Conservation (phyloP, 2,113 vertebrate genomes). For the Rhabdomys dilectus region DNA sequence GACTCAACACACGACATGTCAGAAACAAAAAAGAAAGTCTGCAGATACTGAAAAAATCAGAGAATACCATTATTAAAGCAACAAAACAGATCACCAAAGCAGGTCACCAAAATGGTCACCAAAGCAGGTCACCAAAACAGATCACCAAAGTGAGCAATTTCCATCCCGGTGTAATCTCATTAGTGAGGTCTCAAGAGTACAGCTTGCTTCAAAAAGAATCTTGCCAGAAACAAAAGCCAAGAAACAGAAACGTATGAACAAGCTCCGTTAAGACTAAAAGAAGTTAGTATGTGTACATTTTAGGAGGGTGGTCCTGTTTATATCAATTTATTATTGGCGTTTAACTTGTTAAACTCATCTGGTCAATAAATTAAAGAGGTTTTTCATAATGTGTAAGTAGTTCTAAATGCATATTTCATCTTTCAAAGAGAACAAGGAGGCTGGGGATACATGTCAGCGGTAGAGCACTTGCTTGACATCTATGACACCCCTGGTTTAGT, state of each 20-base stretch:
- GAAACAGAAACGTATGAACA: not conserved
- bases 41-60: not conserved
- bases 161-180: not conserved
- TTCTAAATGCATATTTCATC: not conserved
- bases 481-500: not conserved
- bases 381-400: not conserved
- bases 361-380: not conserved
- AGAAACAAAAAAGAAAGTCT: not conserved
- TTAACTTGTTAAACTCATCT: not conserved
- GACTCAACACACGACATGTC: not conserved
- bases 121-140: not conserved
- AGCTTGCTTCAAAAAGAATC: not conserved
- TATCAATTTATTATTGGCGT: not conserved
- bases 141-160: not conserved
- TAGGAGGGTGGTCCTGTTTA: not conserved
- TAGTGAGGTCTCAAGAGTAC: not conserved
- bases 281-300: not conserved
- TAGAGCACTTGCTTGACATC: not conserved
- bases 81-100: not conserved
- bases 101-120: not conserved
- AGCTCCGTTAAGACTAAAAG: not conserved
- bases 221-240: not conserved
- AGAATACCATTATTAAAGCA: not conserved
- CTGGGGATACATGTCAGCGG: not conserved
- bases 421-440: not conserved